These are phyloP conservation scores for Dromius quadrimaculatus DNA, from an alignment of 2,888 invertebrate species.

Conservation along the genomic window DNA sequence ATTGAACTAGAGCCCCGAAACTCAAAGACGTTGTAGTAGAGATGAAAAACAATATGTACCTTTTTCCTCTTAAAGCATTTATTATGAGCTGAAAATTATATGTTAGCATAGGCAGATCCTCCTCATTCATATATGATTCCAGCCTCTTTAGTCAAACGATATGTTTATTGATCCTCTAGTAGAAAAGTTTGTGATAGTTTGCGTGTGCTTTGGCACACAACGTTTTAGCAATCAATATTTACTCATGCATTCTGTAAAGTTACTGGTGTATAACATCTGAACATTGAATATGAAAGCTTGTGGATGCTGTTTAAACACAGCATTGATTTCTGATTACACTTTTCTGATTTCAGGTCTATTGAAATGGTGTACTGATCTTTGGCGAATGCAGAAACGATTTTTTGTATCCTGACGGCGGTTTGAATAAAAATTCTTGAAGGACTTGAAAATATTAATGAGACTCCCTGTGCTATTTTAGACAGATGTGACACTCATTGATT, in stretches of 20 bases:
- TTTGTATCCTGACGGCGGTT: too few species aligned
- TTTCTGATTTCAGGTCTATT: slow-evolving; percentile 11
- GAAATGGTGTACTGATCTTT: not conserved
- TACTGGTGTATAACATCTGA: slow-evolving; percentile 16
- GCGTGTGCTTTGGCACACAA: slow-evolving; percentile 36
- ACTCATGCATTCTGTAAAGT: slow-evolving; percentile 33
- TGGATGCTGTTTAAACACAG: slow-evolving; percentile 23
- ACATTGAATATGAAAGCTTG: slow-evolving; percentile 10
- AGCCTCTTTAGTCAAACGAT: slow-evolving; percentile 42
- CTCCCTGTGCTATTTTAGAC: too few species aligned
- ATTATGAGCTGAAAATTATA: slow-evolving; percentile 15
- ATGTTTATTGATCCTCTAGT: slow-evolving; percentile 38
- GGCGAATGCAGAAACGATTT: too few species aligned
- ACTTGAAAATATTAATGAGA: too few species aligned
- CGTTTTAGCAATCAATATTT: slow-evolving; percentile 43
- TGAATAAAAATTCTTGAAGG: too few species aligned
- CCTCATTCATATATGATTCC: slow-evolving; percentile 8
- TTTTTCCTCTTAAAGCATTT: too few species aligned
- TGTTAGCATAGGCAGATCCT: not conserved
- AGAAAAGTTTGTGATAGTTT: slow-evolving; percentile 47
- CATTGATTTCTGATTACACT: slow-evolving; percentile 27
- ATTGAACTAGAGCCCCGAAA: too few species aligned
- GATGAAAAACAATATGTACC: too few species aligned
- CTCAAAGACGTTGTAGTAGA: too few species aligned
- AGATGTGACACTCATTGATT: too few species aligned